Conservation (phyloP, 2,888 invertebrate species). For the Ypsolopha sequella region DNA sequence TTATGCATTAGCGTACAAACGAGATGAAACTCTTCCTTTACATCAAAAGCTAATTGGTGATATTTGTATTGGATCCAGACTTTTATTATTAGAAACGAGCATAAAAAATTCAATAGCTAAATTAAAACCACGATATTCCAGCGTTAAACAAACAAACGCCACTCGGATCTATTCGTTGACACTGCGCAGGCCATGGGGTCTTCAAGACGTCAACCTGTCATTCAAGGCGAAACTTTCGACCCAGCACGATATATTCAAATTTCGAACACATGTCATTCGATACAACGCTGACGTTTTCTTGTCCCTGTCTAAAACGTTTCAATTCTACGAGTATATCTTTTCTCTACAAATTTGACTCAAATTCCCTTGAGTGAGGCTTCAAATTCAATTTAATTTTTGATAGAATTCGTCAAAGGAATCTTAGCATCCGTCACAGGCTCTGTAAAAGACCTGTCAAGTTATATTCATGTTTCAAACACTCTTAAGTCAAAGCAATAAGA, state of each 20-base stretch:
- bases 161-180: slow-evolving; percentile 26
- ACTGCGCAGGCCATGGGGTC: slow-evolving; percentile 20
- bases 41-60: no score
- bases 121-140: slow-evolving; percentile 12
- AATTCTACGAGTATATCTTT: slow-evolving; percentile 19
- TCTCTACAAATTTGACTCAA: background rate
- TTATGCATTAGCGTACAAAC: no score
- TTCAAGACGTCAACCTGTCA: slow-evolving; percentile 39
- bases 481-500: background rate
- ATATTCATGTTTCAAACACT: background rate
- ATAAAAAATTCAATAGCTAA: no score
- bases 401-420: slow-evolving; percentile 11
- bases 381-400: background rate
- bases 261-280: slow-evolving; percentile 54
- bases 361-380: slow-evolving; percentile 7
- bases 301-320: slow-evolving; percentile 17
- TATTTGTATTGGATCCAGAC: no score
- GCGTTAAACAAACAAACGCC: slow-evolving; percentile 33
- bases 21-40: no score
- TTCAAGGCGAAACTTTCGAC: slow-evolving; percentile 53
- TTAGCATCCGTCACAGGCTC: slow-evolving; percentile 5
- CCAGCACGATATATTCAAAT: slow-evolving; percentile 58
- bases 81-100: no score
- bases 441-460: background rate
- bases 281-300: slow-evolving; percentile 59